Base-by-base conservation (phyloP, 2,113 vertebrate genomes). In the Nannobrachium achirus region DNA sequence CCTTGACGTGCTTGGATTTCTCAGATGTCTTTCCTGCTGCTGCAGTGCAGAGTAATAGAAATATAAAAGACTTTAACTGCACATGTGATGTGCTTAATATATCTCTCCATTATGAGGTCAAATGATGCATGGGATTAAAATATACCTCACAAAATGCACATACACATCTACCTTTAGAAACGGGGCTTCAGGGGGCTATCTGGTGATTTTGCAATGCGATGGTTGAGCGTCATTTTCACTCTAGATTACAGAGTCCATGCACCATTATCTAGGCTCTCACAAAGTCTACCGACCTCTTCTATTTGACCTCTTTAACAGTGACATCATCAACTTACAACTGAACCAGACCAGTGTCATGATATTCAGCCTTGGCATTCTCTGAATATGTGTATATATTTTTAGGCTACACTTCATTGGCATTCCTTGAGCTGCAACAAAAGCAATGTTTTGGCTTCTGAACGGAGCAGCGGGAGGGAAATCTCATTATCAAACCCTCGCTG, bases 261-360 rank as follows among this genome's bases (percentile, higher is more conserved):
- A 1, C 20, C 39, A 3, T 25, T 64, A 72, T 85, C 66, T 73
- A 76, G 0, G n/a, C 69, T 63, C n/a, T 70, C 55, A 41, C 10
- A 52, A 70, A 46, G 59, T 56, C 68, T 69, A 19, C 16, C 38
- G 52, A 18, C 63, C 63, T 85, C 76, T 83, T 42, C 83, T 85
- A 85, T 86, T 82, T 86, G 82, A 85, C 81, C 46, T 75, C 8
- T 39, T 6, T 77, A 49, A 63, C 63, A 25, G 33, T 76, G 72
- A 81, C 85, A 63, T 82, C 78, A 79, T 68, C 56, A 52, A 20
- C 39, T 41, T 68, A 66, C 82, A n/a, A n/a, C 73, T 61, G 67
- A 56, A 74, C n/a, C n/a, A n/a, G n/a, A n/a, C n/a, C n/a, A n/a
- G n/a, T n/a, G 19, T 57, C 66, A 8, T 63, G 68, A 64, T 56